Percentiles rank a stretch among this genome's conserved stretches.
Evolutionary conservation across 2,888 invertebrate species (phyloP).

Genomic region (Eristalis arbustorum): DNA sequence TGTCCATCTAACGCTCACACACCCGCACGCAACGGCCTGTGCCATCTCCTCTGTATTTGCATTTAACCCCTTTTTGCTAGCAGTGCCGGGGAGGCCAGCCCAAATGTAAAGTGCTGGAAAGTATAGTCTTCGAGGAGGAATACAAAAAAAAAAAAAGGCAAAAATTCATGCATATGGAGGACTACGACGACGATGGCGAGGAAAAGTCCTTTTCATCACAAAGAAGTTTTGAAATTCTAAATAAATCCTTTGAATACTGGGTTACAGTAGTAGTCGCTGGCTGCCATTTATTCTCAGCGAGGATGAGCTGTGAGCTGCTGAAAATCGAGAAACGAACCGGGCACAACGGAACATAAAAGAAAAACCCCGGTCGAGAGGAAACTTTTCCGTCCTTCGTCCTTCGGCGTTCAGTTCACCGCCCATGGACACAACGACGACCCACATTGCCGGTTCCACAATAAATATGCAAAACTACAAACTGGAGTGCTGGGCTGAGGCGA

Average conservation of each 20-base stretch:
- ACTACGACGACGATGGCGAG: conserved; percentile 19
- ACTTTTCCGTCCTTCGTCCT: conserved; percentile 62
- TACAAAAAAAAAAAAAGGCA: not conserved
- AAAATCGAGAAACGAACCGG: conserved; percentile 7
- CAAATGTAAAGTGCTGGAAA: conserved; percentile 62
- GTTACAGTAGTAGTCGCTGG: conserved; percentile 51
- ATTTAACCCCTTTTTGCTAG: conserved; percentile 57
- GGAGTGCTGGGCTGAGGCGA: not conserved
- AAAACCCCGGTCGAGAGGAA: conserved; percentile 60
- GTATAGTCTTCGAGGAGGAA: conserved; percentile 31
- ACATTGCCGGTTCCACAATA: conserved; percentile 68
- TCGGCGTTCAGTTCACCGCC: conserved; percentile 51
- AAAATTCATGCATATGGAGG: conserved; percentile 19
- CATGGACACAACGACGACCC: conserved; percentile 62
- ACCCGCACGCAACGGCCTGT: not conserved
- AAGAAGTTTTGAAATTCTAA: conserved; percentile 70
- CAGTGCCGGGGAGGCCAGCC: not conserved
- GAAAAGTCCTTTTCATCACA: conserved; percentile 68
- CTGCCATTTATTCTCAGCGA: not conserved
- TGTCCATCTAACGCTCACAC: conserved; percentile 29
- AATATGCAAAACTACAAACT: conserved; percentile 65
- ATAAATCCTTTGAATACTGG: conserved; percentile 69
- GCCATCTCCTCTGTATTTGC: conserved; percentile 50
- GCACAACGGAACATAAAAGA: conserved; percentile 52
- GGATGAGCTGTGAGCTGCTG: not conserved